Evolutionary conservation across 2,113 vertebrate species (phyloP).

Genomic region (Prietella phreatophila): DNA sequence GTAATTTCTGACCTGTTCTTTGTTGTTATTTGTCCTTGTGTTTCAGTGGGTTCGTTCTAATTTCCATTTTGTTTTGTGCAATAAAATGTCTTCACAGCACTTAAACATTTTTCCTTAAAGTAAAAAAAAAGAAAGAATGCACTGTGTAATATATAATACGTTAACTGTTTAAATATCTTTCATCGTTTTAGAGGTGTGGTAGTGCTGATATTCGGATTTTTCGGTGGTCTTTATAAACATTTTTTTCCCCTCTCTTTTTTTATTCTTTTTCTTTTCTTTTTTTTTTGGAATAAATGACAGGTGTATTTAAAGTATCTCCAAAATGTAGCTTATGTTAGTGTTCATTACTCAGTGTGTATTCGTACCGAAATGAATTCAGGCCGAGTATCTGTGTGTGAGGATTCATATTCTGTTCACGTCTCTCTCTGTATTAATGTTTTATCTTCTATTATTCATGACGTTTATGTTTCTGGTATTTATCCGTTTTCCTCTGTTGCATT

Average conservation of each 20-base stretch:
- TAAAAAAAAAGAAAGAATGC: neutral
- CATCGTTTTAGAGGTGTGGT: neutral
- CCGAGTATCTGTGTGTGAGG: neutral
- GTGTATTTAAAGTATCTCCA: neutral
- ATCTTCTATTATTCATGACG: neutral
- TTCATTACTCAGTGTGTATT: neutral
- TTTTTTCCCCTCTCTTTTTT: too few relatives aligned
- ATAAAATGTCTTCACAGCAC: neutral
- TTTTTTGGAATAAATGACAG: neutral
- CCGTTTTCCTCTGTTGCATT: constrained; percentile 22
- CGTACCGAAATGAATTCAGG: neutral
- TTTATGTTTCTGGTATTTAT: constrained; percentile 23
- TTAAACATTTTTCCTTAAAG: neutral
- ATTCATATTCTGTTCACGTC: neutral
- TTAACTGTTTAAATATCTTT: neutral
- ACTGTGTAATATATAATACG: neutral
- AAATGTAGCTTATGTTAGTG: too few relatives aligned
- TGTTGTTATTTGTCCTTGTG: neutral
- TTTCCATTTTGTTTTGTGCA: neutral
- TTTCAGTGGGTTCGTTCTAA: neutral
- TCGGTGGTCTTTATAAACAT: too few relatives aligned
- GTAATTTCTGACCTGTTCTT: neutral
- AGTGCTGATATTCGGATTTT: neutral
- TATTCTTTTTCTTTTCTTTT: neutral
- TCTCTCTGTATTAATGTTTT: neutral